A percentile compares a stretch with the other conserved stretches of the same genome.
These are phyloP conservation scores for Leucoma salicis DNA, from an alignment of 2,888 invertebrate species.

Conservation along the genomic window DNA sequence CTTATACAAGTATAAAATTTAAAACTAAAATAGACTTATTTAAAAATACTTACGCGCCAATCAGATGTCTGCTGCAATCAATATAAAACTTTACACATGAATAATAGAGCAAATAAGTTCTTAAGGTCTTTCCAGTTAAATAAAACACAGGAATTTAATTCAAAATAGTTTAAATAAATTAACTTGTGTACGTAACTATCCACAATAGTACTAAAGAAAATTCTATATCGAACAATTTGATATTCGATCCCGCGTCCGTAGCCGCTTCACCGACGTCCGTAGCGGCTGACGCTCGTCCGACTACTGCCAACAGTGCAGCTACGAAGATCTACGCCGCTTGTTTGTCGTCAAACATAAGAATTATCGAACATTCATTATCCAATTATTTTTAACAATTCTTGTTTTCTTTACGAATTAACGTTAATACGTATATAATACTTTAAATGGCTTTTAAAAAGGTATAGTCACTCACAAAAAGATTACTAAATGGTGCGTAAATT, in stretches of 20 bases:
- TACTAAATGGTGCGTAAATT: too few species aligned
- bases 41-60: constrained; percentile 21
- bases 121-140: constrained; percentile 2
- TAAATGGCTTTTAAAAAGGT: too few species aligned
- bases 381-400: too few species aligned
- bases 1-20: neutral
- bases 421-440: too few species aligned
- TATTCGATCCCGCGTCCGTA: constrained; percentile 3
- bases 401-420: too few species aligned
- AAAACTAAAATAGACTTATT: neutral
- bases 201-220: constrained; percentile 22
- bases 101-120: constrained; percentile 18
- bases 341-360: neutral
- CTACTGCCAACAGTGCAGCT: constrained; percentile 45
- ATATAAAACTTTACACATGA: constrained; percentile 36
- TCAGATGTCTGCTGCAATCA: constrained; percentile 23
- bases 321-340: constrained; percentile 8
- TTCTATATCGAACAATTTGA: constrained; percentile 19
- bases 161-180: neutral
- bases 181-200: constrained; percentile 9
- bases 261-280: constrained; percentile 49
- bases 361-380: constrained; percentile 14
- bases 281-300: constrained; percentile 46
- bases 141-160: constrained; percentile 5
- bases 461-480: too few species aligned